Percentiles rank a stretch among this genome's conserved stretches.
phyloP scores from a whole-genome alignment of 2,113 vertebrate genomes.

The Strix uralensis region DNA sequence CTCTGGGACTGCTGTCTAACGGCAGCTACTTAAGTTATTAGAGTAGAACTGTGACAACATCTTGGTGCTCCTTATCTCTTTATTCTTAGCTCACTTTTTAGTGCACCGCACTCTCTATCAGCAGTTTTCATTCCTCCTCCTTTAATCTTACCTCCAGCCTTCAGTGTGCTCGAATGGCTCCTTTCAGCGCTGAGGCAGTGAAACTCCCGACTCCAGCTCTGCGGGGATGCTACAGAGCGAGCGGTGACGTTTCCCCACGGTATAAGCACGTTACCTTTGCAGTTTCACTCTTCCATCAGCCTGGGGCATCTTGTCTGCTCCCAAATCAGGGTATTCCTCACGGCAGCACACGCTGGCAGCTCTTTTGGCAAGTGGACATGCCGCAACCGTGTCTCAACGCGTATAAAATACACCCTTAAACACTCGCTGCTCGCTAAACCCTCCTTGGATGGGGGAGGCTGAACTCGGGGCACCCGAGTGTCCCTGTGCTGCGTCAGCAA shows the following conservation, averaged over 20 bases:
- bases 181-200: background rate
- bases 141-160: conserved; percentile 41
- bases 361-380: background rate
- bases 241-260: background rate
- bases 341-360: background rate
- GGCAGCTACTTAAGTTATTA: conserved; percentile 1
- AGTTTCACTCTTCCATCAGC: conserved; percentile 30
- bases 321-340: conserved; percentile 11
- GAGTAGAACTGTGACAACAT: background rate
- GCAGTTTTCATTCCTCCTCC: conserved; percentile 18
- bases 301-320: conserved; percentile 39
- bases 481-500: background rate
- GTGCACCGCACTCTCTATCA: conserved; percentile 1
- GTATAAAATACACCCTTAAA: background rate
- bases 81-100: conserved; percentile 10
- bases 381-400: background rate
- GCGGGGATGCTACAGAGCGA: conserved; percentile 1
- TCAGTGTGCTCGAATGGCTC: background rate
- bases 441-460: fast-evolving
- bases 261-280: conserved; percentile 16
- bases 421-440: background rate
- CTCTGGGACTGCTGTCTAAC: background rate
- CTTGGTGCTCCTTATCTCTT: conserved; percentile 27
- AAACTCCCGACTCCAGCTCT: conserved; percentile 10
- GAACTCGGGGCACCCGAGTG: background rate